Evolutionary conservation across 2,888 invertebrate genomes (phyloP), one percentile per base, ranked within the genome.

Genomic region (Dinocampus coccinellae): DNA sequence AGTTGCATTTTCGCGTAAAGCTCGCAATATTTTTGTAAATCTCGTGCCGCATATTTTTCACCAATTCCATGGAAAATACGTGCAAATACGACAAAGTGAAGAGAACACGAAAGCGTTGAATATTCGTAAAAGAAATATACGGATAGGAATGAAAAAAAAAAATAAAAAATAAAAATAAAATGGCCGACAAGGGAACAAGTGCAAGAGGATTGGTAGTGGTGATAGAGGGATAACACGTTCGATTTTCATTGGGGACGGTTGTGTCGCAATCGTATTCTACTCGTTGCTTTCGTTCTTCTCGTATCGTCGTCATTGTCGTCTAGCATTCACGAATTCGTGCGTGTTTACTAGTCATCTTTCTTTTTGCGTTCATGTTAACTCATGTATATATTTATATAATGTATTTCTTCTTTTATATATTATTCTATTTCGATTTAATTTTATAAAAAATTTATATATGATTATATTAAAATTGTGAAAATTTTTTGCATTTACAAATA

Each of bases 11-110:
- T 47, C 9, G 47, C 16, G n/a, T 66, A 55, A 57, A 57, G 66
- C 66, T 36, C 16, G 57, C 66, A 66, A 66, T 66, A 66, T 66
- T 66, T 66, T 57, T 39, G 57, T 36, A 36, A 57, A 39, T 39
- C 26, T 39, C 53, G 47, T 64, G 64, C 26, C 29, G 64, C 53
- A 53, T 64, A 64, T 66, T 66, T 66, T 42, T n/a, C 26, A 13
- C 57, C 57, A 39, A 66, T 57, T 26, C 36, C 36, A 36, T 9
- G 57, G 26, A 24, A 66, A 66, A 53, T 58, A 66, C 66, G 66
- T 39, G 66, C 34, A 26, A 10, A 20, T 57, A 36, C 39, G 39
- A 66, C 39, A 33, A 66, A 57, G 55, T 58, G 39, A 22, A 33
- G 55, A 55, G 20, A 66, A 34, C 36, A 4, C 47, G 47, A 57